Percentiles rank a stretch among this genome's conserved stretches.
These are phyloP conservation scores for Oryzias celebensis DNA, from an alignment of 2,113 vertebrate genomes.

Conservation along the genomic window DNA sequence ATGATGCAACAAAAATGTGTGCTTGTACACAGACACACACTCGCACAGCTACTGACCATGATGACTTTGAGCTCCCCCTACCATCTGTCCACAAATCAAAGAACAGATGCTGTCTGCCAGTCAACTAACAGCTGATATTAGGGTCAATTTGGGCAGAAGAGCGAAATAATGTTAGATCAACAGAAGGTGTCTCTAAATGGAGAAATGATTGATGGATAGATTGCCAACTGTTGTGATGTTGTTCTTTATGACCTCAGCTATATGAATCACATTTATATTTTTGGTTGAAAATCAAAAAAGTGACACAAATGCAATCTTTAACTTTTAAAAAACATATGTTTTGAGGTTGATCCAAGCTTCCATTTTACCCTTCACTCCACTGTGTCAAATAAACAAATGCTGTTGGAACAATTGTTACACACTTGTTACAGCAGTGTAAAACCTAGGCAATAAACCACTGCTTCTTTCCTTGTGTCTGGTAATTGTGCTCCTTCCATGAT, in stretches of 20 bases:
- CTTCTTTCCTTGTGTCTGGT: too few species aligned
- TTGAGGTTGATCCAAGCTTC: too few species aligned
- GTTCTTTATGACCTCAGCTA: conserved; percentile 22
- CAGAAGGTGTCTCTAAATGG: conserved; percentile 38
- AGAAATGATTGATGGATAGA: conserved; percentile 41
- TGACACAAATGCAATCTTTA: conserved; percentile 5
- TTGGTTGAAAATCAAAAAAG: conserved; percentile 12
- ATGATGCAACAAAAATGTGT: too few species aligned
- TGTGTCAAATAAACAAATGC: too few species aligned
- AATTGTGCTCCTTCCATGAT: too few species aligned
- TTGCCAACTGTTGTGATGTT: conserved; percentile 25
- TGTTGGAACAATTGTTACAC: too few species aligned
- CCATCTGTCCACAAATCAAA: conserved; percentile 70
- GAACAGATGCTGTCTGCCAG: conserved; percentile 70
- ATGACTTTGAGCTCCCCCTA: conserved; percentile 70
- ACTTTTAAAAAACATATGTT: too few species aligned
- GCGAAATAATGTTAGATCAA: conserved; percentile 52
- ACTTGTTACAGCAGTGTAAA: too few species aligned
- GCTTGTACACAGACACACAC: not conserved
- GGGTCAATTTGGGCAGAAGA: conserved; percentile 65
- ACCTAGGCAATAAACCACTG: too few species aligned
- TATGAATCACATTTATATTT: conserved; percentile 27
- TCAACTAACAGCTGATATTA: conserved; percentile 69
- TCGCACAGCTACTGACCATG: conserved; percentile 29
- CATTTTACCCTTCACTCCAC: too few species aligned